Evolutionary conservation across 1,140 invertebrate species (phyloP).

Genomic region (Mylabris phalerata): DNA sequence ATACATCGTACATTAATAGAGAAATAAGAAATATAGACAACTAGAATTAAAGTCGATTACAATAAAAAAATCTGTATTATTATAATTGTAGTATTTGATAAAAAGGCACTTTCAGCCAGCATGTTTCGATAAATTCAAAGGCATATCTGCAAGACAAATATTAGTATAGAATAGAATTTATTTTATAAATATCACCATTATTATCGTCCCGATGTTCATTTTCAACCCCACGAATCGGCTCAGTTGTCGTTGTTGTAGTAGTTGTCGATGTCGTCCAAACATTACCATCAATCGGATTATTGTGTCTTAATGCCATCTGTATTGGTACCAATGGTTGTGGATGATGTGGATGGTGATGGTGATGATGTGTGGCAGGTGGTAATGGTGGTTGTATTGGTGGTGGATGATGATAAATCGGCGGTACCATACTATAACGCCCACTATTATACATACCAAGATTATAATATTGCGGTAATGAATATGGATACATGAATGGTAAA

Average conservation of each 20-base stretch:
- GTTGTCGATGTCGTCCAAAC: slow-evolving; percentile 16
- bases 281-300: slow-evolving; percentile 20
- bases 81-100: background rate
- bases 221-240: slow-evolving; percentile 21
- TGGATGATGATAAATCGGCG: slow-evolving; percentile 27
- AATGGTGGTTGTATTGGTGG: slow-evolving; percentile 8
- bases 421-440: slow-evolving; percentile 29
- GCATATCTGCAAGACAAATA: slow-evolving; percentile 38
- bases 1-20: too few relatives aligned
- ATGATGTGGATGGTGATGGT: too few relatives aligned
- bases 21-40: too few relatives aligned
- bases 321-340: background rate
- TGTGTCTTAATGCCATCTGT: slow-evolving; percentile 18
- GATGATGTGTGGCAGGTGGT: slow-evolving; percentile 14
- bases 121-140: slow-evolving; percentile 39
- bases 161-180: background rate
- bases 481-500: slow-evolving; percentile 34
- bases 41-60: background rate
- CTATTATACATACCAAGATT: slow-evolving; percentile 22
- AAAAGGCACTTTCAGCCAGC: slow-evolving; percentile 27
- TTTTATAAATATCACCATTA: slow-evolving; percentile 32
- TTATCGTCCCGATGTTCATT: slow-evolving; percentile 31
- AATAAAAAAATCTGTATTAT: background rate
- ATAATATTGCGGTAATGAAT: slow-evolving; percentile 34
- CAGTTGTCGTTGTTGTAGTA: slow-evolving; percentile 9